These are phyloP conservation scores for Drosophila pectinifera DNA, from an alignment of 1,140 invertebrate species.

Conservation along the genomic window DNA sequence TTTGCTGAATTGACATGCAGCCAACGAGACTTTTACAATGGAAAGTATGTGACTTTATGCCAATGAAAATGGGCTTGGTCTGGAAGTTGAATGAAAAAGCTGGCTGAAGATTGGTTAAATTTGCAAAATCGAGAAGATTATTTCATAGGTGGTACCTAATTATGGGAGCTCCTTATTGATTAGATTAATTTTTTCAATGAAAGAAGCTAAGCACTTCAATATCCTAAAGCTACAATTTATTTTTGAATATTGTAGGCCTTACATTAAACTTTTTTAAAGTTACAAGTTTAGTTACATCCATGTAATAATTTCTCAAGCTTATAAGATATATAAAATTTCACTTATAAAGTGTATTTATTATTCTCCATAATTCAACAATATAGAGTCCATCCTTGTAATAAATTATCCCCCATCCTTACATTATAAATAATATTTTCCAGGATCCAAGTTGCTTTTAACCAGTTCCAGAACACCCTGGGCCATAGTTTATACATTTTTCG, in stretches of 20 bases:
- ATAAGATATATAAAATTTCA: not conserved
- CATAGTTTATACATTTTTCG: not conserved
- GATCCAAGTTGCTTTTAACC: not conserved
- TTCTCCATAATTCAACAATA: not conserved
- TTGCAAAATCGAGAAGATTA: not conserved
- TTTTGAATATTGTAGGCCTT: too few relatives aligned
- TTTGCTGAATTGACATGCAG: not conserved
- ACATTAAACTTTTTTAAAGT: too few relatives aligned
- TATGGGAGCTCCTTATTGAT: not conserved
- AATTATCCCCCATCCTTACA: not conserved
- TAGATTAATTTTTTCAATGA: too few relatives aligned
- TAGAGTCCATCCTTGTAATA: not conserved
- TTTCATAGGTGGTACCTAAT: not conserved
- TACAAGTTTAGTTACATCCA: not conserved
- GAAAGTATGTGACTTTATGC: not conserved
- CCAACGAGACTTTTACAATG: not conserved
- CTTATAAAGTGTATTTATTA: not conserved
- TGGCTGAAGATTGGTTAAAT: not conserved
- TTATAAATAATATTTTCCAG: not conserved
- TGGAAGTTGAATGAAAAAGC: not conserved
- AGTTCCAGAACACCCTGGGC: not conserved
- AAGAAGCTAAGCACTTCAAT: too few relatives aligned
- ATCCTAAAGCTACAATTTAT: too few relatives aligned
- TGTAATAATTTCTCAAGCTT: not conserved
- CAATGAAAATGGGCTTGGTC: not conserved